Conservation (phyloP, 2,113 vertebrate genomes). For the Motacilla tschutschensis region DNA sequence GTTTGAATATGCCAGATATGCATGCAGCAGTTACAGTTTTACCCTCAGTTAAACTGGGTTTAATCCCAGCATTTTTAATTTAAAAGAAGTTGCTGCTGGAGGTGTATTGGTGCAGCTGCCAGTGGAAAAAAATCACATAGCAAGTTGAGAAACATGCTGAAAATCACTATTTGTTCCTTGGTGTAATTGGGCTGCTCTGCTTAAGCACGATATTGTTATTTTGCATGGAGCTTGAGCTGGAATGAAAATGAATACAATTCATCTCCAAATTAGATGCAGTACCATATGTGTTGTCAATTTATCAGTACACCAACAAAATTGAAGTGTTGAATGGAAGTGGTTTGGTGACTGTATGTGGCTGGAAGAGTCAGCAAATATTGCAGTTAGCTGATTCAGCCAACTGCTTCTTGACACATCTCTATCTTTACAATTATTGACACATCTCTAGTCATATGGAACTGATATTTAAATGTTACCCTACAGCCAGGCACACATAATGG, state of each 20-base stretch:
- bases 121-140: not conserved
- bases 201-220: not conserved
- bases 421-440: constrained; percentile 27
- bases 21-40: not conserved
- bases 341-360: not conserved
- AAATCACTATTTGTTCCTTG: not conserved
- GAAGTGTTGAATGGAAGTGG: constrained; percentile 4
- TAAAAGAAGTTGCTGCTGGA: not conserved
- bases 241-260: constrained; percentile 16
- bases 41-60: not conserved
- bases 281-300: constrained; percentile 5
- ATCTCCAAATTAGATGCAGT: constrained; percentile 21
- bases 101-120: not conserved
- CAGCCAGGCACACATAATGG: not conserved
- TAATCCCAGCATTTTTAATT: not conserved
- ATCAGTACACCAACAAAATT: constrained; percentile 16
- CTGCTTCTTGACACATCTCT: constrained; percentile 31
- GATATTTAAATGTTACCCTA: constrained; percentile 21
- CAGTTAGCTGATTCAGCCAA: constrained; percentile 52
- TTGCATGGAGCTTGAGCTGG: not conserved
- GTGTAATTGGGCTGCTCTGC: not conserved
- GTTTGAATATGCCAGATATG: not conserved
- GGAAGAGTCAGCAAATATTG: constrained; percentile 47
- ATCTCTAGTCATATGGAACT: constrained; percentile 32
- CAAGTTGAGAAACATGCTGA: constrained; percentile 4